Evolutionary conservation across 2,888 invertebrate genomes (phyloP).

Genomic region (Aplocera efformata): DNA sequence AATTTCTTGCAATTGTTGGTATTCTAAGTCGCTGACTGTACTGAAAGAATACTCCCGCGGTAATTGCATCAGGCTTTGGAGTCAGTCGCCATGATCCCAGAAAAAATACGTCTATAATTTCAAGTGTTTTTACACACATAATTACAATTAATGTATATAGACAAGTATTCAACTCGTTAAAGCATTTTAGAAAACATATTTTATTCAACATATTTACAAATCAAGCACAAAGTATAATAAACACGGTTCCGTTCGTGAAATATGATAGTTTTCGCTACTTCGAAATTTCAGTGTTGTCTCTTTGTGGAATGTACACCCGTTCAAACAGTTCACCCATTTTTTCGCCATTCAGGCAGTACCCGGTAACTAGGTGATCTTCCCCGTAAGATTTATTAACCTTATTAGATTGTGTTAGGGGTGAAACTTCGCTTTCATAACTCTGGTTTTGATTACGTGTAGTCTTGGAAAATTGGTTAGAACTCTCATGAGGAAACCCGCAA

Average conservation of each 20-base stretch:
- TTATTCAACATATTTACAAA: too few species aligned
- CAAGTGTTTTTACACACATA: too few species aligned
- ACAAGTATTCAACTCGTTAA: too few species aligned
- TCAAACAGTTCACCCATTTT: slow-evolving; percentile 62
- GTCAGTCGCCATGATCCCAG: too few species aligned
- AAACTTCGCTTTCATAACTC: slow-evolving; percentile 45
- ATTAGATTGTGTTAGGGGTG: slow-evolving; percentile 43
- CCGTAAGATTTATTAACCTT: slow-evolving; percentile 50
- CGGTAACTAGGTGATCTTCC: slow-evolving; percentile 45
- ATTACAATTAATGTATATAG: too few species aligned
- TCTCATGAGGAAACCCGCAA: slow-evolving; percentile 43
- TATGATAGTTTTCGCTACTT: slow-evolving; percentile 35
- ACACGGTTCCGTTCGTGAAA: slow-evolving; percentile 1
- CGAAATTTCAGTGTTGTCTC: slow-evolving; percentile 45
- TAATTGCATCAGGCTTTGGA: too few species aligned
- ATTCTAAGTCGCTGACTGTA: too few species aligned
- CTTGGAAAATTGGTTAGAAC: slow-evolving; percentile 40
- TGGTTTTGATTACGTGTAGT: slow-evolving; percentile 44
- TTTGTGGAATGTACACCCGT: slow-evolving; percentile 63
- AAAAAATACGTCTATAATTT: too few species aligned
- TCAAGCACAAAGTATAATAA: background rate
- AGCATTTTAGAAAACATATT: too few species aligned
- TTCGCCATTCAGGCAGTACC: slow-evolving; percentile 58
- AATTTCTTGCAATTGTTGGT: too few species aligned
- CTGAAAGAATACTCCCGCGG: too few species aligned